A percentile compares a stretch with the other conserved stretches of the same genome.
Evolutionary conservation across 2,797 vertebrate species (phyloP).

Genomic region (Acrossocheilus fasciatus): DNA sequence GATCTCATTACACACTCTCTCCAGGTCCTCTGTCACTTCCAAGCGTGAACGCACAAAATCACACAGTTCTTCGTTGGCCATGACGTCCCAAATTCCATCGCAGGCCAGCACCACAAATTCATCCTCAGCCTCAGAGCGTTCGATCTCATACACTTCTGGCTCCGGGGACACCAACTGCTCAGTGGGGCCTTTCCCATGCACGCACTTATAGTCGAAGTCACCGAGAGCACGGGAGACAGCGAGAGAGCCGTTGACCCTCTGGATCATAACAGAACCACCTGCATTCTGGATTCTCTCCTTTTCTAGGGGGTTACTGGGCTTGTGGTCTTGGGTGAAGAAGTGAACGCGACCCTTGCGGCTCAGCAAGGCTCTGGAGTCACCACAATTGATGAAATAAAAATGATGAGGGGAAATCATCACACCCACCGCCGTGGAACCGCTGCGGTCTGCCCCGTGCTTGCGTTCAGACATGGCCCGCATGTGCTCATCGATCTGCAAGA

Average conservation of each 20-base stretch:
- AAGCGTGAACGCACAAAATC: constrained; percentile 99
- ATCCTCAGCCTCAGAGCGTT: constrained; percentile 91
- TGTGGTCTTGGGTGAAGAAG: constrained; percentile 99
- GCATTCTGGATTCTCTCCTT: constrained; percentile 99
- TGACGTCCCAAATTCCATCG: constrained; percentile 99
- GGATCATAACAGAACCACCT: constrained; percentile 99
- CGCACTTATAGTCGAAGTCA: constrained; percentile 99
- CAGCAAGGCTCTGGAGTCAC: constrained; percentile 95
- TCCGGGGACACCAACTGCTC: constrained; percentile 99
- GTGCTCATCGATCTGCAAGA: constrained; percentile 98
- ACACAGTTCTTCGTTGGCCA: constrained; percentile 99
- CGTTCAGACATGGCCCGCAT: constrained; percentile 98
- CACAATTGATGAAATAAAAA: constrained; percentile 98
- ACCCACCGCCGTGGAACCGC: constrained; percentile 97
- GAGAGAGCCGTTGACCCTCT: constrained; percentile 97
- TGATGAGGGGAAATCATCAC: constrained; percentile 95
- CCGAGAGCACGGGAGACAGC: constrained; percentile 97
- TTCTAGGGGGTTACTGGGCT: constrained; percentile 97
- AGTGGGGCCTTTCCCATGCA: constrained; percentile 98
- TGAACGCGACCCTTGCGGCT: constrained; percentile 94
- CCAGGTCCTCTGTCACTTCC: constrained; percentile 98
- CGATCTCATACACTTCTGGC: constrained; percentile 99
- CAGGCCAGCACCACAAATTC: constrained; percentile 98
- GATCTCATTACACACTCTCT: constrained; percentile 99
- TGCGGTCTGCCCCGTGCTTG: constrained; percentile 96